Evolutionary conservation across 2,113 vertebrate genomes (phyloP).

Genomic region (Mugil cephalus): DNA sequence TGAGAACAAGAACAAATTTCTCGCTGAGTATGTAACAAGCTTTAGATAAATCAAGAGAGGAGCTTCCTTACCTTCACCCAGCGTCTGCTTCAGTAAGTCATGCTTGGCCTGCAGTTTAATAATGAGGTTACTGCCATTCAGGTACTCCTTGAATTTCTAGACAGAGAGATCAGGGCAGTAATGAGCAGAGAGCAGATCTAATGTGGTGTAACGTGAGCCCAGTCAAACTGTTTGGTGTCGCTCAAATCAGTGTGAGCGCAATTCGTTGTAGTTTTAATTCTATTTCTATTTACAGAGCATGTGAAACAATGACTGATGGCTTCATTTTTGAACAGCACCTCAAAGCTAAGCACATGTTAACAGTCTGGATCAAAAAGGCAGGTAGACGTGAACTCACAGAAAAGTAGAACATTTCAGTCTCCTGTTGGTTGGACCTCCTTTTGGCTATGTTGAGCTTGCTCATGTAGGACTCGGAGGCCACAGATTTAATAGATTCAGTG

Average conservation of each 20-base stretch:
- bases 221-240: slow-evolving; percentile 19
- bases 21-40: background rate
- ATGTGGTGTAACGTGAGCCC: slow-evolving; percentile 37
- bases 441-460: slow-evolving; percentile 96
- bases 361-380: background rate
- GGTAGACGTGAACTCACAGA: slow-evolving; percentile 85
- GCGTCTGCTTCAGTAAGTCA: slow-evolving; percentile 95
- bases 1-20: too few relatives aligned
- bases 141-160: slow-evolving; percentile 98
- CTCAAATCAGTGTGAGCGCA: slow-evolving; percentile 34
- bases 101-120: slow-evolving; percentile 99
- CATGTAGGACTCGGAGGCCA: slow-evolving; percentile 97
- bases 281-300: slow-evolving; percentile 26
- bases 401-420: slow-evolving; percentile 98
- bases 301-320: slow-evolving; percentile 20
- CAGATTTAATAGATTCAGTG: slow-evolving; percentile 95
- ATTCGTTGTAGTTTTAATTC: slow-evolving; percentile 31
- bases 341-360: background rate
- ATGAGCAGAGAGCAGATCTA: slow-evolving; percentile 23
- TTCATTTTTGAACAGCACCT: slow-evolving; percentile 25
- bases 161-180: slow-evolving; percentile 55
- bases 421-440: slow-evolving; percentile 96
- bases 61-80: slow-evolving; percentile 93
- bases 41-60: slow-evolving; percentile 31
- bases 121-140: slow-evolving; percentile 99